Evolutionary conservation across 2,797 vertebrate genomes (phyloP).

Genomic region (Parambassis ranga): DNA sequence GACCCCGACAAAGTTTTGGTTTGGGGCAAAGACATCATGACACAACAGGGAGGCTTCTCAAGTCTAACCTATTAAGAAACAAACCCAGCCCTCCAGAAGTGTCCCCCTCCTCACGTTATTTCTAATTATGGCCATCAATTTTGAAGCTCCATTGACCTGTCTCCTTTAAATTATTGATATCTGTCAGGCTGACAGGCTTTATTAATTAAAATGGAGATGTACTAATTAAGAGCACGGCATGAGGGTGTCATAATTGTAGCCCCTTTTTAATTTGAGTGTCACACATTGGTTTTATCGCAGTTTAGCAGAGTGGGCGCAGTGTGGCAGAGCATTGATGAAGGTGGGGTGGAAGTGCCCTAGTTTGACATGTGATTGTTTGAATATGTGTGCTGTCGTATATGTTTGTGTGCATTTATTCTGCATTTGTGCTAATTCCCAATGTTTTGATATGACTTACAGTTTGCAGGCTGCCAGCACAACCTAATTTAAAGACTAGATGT

Average conservation of each 20-base stretch:
- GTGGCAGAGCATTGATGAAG: not conserved
- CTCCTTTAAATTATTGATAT: conserved; percentile 76
- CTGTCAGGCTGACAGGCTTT: conserved; percentile 62
- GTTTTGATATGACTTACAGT: not conserved
- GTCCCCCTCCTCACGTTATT: conserved; percentile 36
- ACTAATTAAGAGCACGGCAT: conserved; percentile 72
- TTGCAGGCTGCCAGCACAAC: not conserved
- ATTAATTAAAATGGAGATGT: conserved; percentile 80
- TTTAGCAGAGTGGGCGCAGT: conserved; percentile 39
- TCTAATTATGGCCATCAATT: conserved; percentile 74
- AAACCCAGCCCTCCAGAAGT: conserved; percentile 36
- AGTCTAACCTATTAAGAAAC: conserved; percentile 66
- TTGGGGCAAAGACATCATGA: conserved; percentile 53
- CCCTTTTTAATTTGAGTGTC: conserved; percentile 70
- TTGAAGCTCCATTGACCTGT: conserved; percentile 53
- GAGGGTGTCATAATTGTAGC: conserved; percentile 70
- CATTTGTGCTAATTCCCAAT: not conserved
- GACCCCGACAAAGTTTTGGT: conserved; percentile 44
- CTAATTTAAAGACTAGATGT: conserved; percentile 11
- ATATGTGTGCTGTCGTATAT: too few relatives aligned
- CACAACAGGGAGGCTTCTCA: conserved; percentile 34
- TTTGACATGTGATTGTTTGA: not conserved
- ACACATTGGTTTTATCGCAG: conserved; percentile 67
- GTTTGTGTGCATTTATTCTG: not conserved
- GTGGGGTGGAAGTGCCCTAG: conserved; percentile 5